Base-by-base conservation (phyloP, 2,797 vertebrate genomes). In the Ficedula albicollis region DNA sequence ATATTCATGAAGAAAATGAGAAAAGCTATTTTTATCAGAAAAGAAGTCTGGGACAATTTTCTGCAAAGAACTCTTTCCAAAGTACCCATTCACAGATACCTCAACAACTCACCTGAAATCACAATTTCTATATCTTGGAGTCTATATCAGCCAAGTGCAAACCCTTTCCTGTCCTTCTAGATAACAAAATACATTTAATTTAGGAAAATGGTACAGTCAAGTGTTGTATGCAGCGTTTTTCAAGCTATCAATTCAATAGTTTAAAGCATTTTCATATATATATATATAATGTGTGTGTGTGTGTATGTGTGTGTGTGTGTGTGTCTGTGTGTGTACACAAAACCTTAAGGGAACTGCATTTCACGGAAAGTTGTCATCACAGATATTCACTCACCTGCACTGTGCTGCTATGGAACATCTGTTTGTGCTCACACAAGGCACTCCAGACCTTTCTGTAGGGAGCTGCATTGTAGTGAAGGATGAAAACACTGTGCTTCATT, bases 1-100 rank as follows among this genome's bases (percentile, higher is more conserved):
- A 77, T 89, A 90, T 91, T 91, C 84, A 82, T 88, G 64, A 96
- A 95, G 34, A 30, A 86, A 96, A 91, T 76, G 20, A 86, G 68
- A 90, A 94, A 90, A 84, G 5, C 26, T 76, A 36, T 69, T 89
- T 46, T 91, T 85, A 63, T 67, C 44, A 81, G 43, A n/a, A 67
- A 76, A 84, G 46, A 59, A 21, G 3, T 46, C 44, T 0, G 0
- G 74, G 18, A 43, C 6, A 41, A 59, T 89, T 92, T 92, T 82
- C 70, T 89, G 25, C 15, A 32, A 76, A 81, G 12, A 44, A 49
- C 29, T 82, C 19, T 73, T 84, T 81, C 39, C 23, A 63, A 84
- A 86, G 58, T 84, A 73, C 39, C 43, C 66, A 20, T 66, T 89
- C 38, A 38, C 55, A 76, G 49, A 34, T 48, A 68, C 15, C 11